Percentiles rank a stretch among this genome's conserved stretches.
Evolutionary conservation across 2,888 invertebrate species (phyloP).

Genomic region (Lamproptera curius): DNA sequence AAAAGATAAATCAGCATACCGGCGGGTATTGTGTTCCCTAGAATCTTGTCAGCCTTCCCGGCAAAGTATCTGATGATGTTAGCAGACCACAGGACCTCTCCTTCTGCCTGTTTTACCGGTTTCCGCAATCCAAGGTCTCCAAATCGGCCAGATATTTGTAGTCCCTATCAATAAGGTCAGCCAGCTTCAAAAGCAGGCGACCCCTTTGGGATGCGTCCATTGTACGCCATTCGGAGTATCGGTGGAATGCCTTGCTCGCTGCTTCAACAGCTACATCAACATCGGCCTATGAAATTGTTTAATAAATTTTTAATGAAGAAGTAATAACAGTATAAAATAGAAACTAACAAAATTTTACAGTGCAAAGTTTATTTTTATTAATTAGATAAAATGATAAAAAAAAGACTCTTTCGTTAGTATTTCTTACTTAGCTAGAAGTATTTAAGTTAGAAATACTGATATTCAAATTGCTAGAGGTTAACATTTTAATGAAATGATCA

Average conservation of each 20-base stretch:
- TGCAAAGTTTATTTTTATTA: too few species aligned
- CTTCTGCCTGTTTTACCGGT: constrained; percentile 83
- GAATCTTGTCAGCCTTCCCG: constrained; percentile 94
- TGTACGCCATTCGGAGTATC: constrained; percentile 86
- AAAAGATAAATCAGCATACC: constrained; percentile 32
- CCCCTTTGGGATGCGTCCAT: constrained; percentile 91
- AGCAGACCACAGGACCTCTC: constrained; percentile 80
- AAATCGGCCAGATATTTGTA: constrained; percentile 84
- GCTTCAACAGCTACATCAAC: constrained; percentile 88
- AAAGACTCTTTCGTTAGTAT: too few species aligned
- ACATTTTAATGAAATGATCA: too few species aligned
- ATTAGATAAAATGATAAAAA: too few species aligned
- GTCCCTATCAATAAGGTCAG: constrained; percentile 87
- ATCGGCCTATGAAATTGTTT: constrained; percentile 83
- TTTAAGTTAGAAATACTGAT: too few species aligned
- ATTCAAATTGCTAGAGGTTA: too few species aligned
- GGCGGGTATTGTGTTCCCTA: constrained; percentile 85
- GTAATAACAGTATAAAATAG: too few species aligned
- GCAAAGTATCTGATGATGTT: constrained; percentile 88
- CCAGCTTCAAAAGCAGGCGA: constrained; percentile 82
- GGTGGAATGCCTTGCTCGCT: constrained; percentile 86
- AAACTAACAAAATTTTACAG: too few species aligned
- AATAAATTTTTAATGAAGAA: not conserved
- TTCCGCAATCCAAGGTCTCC: constrained; percentile 97
- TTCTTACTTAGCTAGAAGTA: too few species aligned